phyloP scores from a whole-genome alignment of 2,797 vertebrate species.

The Sebastes glaucus region DNA sequence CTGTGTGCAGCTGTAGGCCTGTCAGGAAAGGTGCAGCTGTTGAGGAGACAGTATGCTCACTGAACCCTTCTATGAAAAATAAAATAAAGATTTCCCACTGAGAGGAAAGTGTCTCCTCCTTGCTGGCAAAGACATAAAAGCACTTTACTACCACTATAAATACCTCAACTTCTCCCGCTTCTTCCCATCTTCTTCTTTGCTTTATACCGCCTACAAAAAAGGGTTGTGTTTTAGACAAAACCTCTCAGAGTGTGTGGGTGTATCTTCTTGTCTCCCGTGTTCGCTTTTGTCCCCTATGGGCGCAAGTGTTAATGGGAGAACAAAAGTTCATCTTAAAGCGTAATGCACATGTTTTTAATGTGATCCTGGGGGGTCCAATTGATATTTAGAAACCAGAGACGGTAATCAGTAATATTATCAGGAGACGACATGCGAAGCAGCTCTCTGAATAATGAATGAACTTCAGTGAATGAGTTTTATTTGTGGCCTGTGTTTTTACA shows the following conservation, averaged over 20 bases:
- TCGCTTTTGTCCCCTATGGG: background rate
- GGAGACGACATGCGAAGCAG: conserved; percentile 30
- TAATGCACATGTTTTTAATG: conserved; percentile 17
- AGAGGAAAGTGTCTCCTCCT: conserved; percentile 48
- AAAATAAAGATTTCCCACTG: conserved; percentile 67
- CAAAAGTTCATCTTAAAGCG: background rate
- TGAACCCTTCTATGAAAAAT: conserved; percentile 61
- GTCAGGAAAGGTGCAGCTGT: conserved; percentile 60
- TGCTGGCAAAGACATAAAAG: conserved; percentile 57
- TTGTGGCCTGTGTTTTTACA: conserved; percentile 29
- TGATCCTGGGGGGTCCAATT: conserved; percentile 5
- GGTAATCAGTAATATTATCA: conserved; percentile 36
- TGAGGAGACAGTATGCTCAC: conserved; percentile 61
- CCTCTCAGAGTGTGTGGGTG: background rate
- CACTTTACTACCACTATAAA: conserved; percentile 64
- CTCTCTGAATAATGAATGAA: conserved; percentile 58
- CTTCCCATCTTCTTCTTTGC: conserved; percentile 5
- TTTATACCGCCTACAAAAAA: conserved; percentile 18
- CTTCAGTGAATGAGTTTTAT: conserved; percentile 25
- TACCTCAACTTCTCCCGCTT: conserved; percentile 26
- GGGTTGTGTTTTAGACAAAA: conserved; percentile 4
- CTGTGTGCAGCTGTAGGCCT: conserved; percentile 57
- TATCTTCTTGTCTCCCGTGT: background rate
- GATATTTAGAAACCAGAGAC: conserved; percentile 40
- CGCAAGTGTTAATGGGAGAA: background rate